Evolutionary conservation across 2,113 vertebrate species (phyloP), one percentile per base, ranked within the genome.

Genomic region (Dicerorhinus sumatrensis): DNA sequence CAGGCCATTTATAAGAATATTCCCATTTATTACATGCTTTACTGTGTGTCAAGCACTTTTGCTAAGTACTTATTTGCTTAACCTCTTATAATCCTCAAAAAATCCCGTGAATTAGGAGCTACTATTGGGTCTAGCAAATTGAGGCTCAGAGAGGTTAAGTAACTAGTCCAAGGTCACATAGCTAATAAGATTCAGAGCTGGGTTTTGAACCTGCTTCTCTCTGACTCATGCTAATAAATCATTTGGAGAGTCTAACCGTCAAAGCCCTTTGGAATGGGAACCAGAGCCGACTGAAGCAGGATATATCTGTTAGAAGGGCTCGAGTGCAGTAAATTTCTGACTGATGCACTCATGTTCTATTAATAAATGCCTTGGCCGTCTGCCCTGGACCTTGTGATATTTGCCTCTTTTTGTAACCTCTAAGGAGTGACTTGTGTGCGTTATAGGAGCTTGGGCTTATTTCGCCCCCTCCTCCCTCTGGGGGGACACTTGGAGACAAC

Each of bases 281-380:
- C 39, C 48, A 9, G 62, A 46, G 70, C 42, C 1, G 0, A 23
- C 14, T 5, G 12, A 60, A 89, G 42, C 89, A 65, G 77, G 67
- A 89, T 56, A 16, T 11, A 23, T 60, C 73, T 63, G 65, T n/a
- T 60, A 75, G 70, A 82, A 60, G 67, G 89, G 31, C 42, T 90
- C 31, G 10, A 82, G 77, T 5, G 0, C 17, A 69, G 42, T 58
- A 6, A n/a, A 60, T 96, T 91, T 96, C 95, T 82, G 60, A 65
- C 70, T 36, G 63, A 39, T 77, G 39, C 39, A 4, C 33, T 93
- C 89, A 65, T 77, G 70, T 89, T 84, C 93, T 98, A 62, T 93
- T 97, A 96, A 79, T 96, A 97, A 77, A 48, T 31, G 9, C 27
- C 46, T 95, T 94, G 91, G 95, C 95, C 73, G 8, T 69, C 56